Evolutionary conservation across 2,888 invertebrate species (phyloP), one percentile per base, ranked within the genome.

Genomic region (Gari tellinella): DNA sequence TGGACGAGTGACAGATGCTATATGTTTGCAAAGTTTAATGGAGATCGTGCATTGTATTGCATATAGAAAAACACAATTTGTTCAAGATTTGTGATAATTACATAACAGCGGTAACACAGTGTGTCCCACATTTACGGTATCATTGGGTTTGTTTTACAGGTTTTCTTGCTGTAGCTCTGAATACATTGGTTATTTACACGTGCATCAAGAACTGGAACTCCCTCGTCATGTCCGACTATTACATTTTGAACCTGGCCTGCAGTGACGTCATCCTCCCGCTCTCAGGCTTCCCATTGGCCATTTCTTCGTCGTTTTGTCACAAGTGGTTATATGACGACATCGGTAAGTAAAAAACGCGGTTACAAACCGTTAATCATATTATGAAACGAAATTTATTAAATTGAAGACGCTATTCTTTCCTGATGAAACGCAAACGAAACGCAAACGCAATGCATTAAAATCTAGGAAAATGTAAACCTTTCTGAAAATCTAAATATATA

Each of bases 221-320:
- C 14, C 49, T 83, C 3, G 72, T 72, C n/a, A 65, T 72, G 51
- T 74, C 69, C 17, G 83, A 83, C 41, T 81, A 69, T 26, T 81
- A 73, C 64, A 80, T 83, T 12, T 48, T 83, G 12, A 83, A 83
- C 56, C 63, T 83, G 8, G 83, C 83, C 10, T 63, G 80, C n/a
- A 75, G 76, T 56, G 83, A 83, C 46, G 53, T 80, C 17, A 51
- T 75, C 14, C 49, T 83, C 21, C 80, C 83, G 3, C 62, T 80
- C 0, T 62, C 72, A 43, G 78, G 74, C 1, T 80, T 81, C 51
- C 83, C 81, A 3, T 53, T 83, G 10, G 72, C 76, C 1, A 80
- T 81, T 4, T 64, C 72, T 0, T 81, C 83, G 2, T 81, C 83
- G 1, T 64, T 80, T 23, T 31, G 23, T 10, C 83, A 83, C 53